phyloP scores from a whole-genome alignment of 2,888 invertebrate species.

The Ichneumon xanthorius region DNA sequence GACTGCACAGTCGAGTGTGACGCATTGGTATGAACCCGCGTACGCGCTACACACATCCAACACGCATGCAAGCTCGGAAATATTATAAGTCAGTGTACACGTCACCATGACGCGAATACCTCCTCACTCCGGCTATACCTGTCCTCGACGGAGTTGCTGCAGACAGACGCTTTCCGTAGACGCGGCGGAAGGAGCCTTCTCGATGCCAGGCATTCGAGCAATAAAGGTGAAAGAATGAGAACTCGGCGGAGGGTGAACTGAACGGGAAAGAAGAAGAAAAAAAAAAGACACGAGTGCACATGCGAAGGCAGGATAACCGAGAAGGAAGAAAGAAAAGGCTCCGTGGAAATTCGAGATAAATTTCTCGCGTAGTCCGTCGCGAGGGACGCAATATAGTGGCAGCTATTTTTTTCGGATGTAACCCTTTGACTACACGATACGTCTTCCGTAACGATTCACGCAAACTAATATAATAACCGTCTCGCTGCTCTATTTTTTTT shows the following conservation, averaged over 20 bases:
- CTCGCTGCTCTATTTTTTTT: conserved; percentile 6
- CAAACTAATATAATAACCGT: conserved; percentile 44
- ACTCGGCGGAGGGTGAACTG: conserved; percentile 52
- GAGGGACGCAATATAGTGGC: conserved; percentile 16
- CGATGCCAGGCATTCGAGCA: conserved; percentile 68
- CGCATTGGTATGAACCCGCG: conserved; percentile 6
- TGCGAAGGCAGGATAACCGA: conserved; percentile 20
- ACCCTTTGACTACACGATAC: conserved; percentile 66
- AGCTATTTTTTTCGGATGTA: conserved; percentile 65
- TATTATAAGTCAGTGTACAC: conserved; percentile 17
- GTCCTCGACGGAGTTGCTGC: conserved; percentile 44
- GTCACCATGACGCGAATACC: background rate
- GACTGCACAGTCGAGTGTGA: conserved; percentile 13
- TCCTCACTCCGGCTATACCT: conserved; percentile 23
- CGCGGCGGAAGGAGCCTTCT: conserved; percentile 61
- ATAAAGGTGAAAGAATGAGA: conserved; percentile 69
- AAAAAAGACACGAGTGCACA: background rate
- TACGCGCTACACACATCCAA: background rate
- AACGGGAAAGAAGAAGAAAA: conserved; percentile 30
- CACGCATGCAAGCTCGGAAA: conserved; percentile 22
- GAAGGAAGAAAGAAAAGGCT: conserved; percentile 65
- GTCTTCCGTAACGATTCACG: background rate
- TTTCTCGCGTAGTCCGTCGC: conserved; percentile 61
- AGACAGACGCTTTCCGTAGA: conserved; percentile 56
- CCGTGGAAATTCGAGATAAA: conserved; percentile 74